These are phyloP conservation scores for Ceramica pisi DNA, from an alignment of 2,888 invertebrate species.

Conservation along the genomic window DNA sequence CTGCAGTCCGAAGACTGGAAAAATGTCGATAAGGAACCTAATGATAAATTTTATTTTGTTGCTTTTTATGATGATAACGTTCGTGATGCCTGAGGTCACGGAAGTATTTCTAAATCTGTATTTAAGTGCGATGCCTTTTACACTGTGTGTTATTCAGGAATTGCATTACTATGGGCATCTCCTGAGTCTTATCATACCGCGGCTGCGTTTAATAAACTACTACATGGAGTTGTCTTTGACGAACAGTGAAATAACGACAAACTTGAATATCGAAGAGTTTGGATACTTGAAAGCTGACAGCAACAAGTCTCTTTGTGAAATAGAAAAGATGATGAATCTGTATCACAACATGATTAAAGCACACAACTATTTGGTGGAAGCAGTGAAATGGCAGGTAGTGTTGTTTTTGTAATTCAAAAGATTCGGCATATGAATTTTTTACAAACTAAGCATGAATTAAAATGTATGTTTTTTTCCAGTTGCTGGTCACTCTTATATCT, in stretches of 20 bases:
- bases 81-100: background rate
- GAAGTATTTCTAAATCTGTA: background rate
- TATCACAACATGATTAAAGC: constrained; percentile 77
- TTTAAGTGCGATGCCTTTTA: constrained; percentile 57
- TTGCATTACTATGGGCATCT: constrained; percentile 77
- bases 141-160: constrained; percentile 67
- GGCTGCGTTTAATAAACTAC: constrained; percentile 77
- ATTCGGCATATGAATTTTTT: too few species aligned
- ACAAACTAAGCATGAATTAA: background rate
- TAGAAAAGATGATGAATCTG: constrained; percentile 77
- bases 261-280: constrained; percentile 63
- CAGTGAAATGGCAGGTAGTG: constrained; percentile 80
- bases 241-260: constrained; percentile 54
- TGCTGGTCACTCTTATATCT: constrained; percentile 63
- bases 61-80: constrained; percentile 1
- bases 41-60: constrained; percentile 7
- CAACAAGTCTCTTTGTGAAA: constrained; percentile 66
- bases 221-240: constrained; percentile 73
- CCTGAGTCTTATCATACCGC: constrained; percentile 73
- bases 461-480: constrained; percentile 17
- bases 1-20: constrained; percentile 69
- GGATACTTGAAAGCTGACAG: constrained; percentile 61
- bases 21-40: constrained; percentile 67
- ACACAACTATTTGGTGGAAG: constrained; percentile 75
- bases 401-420: background rate